Base-by-base conservation (phyloP, 2,113 vertebrate species). In the Upupa epops region DNA sequence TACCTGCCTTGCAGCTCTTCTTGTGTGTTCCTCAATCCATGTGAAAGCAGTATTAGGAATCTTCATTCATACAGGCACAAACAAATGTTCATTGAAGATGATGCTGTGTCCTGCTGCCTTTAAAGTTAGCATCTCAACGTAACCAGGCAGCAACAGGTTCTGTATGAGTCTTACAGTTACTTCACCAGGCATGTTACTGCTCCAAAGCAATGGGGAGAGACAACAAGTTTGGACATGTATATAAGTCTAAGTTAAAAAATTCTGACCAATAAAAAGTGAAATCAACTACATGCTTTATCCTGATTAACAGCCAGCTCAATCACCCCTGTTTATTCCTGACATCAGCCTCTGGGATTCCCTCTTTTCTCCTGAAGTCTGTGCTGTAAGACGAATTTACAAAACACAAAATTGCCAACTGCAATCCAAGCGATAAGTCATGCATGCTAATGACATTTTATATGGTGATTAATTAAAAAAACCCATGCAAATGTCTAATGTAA, bases 381-480 rank as follows among this genome's bases (percentile, higher is more conserved):
- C 66, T 83, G 73, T 55, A 61, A 86, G 76, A 87, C 86, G 58
- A 92, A 91, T 84, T 60, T 49, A 68, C 71, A 92, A 94, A 95
- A 93, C 24, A 81, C 76, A 87, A 90, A 94, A 66, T 83, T 93
- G 79, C 86, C 95, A 88, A 76, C 40, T 93, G 70, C 52, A 96
- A 83, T 96, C 97, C 72, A 95, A 90, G 95, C 77, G 88, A 89
- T 95, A 96, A 96, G 84, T 93, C 76, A 60, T 94, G 73, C 78
- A 83, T 96, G 87, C 73, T 97, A 96, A 97, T 97, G 94, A 85
- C 48, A 87, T 94, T 97, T 91, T 94, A 74, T 94, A 84, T 92
- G 85, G 73, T 88, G 95, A 97, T 97, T 97, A 96, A 96, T 96
- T 96, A 97, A 97, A 96, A 95, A 96, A 95, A 92, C 61, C 79